A percentile compares a stretch with the other conserved stretches of the same genome.
These are phyloP conservation scores for Falco punctatus DNA, from an alignment of 2,113 vertebrate species.

Conservation along the genomic window DNA sequence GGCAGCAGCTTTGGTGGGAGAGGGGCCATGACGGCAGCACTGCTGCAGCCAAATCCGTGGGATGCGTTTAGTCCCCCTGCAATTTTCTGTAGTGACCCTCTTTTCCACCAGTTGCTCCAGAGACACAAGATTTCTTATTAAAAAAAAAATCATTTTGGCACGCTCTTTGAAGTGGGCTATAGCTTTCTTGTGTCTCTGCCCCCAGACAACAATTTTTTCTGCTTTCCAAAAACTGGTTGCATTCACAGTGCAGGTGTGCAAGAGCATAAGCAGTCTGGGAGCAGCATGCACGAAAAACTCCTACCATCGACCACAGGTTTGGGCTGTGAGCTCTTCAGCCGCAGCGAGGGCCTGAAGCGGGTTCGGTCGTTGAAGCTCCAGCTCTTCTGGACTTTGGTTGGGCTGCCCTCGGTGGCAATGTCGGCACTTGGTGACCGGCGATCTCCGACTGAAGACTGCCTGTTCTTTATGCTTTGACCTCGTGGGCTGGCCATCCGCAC, in stretches of 20 bases:
- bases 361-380: conserved; percentile 99
- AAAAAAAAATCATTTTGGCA: fast-evolving
- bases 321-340: conserved; percentile 92
- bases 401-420: conserved; percentile 85
- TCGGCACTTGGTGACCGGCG: conserved; percentile 89
- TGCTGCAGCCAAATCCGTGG: not conserved
- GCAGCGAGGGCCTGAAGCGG: conserved; percentile 91
- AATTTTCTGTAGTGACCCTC: not conserved
- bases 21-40: fast-evolving
- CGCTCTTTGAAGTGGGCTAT: not conserved
- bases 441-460: conserved; percentile 87
- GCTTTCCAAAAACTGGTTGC: fast-evolving
- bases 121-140: not conserved
- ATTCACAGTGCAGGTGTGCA: not conserved
- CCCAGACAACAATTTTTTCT: not conserved
- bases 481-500: conserved; percentile 95
- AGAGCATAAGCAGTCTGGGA: not conserved
- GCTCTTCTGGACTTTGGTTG: conserved; percentile 96
- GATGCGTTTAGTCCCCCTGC: not conserved
- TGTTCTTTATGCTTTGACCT: conserved; percentile 93
- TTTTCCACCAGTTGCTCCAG: not conserved
- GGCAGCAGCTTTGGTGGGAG: not conserved
- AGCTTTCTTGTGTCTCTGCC: not conserved
- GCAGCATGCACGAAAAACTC: not conserved
- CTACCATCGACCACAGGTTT: conserved; percentile 88